Conservation (phyloP, 2,113 vertebrate genomes). For the Gallinago media region DNA sequence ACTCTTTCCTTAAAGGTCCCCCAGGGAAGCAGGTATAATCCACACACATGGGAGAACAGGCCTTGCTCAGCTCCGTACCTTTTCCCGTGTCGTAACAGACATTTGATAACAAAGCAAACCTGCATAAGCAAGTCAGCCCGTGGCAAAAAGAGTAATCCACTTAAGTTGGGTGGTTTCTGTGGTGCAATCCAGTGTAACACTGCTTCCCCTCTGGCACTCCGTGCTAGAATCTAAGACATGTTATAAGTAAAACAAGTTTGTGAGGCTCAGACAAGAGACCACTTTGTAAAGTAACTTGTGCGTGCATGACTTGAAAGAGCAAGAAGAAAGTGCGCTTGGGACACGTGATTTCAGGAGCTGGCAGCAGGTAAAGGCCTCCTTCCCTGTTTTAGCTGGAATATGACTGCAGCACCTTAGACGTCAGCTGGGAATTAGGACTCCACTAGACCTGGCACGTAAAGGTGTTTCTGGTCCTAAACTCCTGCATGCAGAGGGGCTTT, state of each 20-base stretch:
- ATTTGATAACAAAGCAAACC: constrained; percentile 58
- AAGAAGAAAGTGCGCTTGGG: constrained; percentile 33
- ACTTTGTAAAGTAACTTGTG: constrained; percentile 69
- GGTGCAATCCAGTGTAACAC: constrained; percentile 57
- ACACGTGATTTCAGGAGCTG: constrained; percentile 59
- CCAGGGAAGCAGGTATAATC: background rate
- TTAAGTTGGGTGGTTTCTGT: constrained; percentile 75
- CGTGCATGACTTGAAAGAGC: constrained; percentile 58
- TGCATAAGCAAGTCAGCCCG: constrained; percentile 66
- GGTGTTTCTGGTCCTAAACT: background rate
- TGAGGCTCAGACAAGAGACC: constrained; percentile 68
- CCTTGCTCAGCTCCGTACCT: background rate
- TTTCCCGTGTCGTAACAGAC: constrained; percentile 32
- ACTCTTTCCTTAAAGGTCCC: background rate
- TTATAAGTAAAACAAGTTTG: constrained; percentile 71
- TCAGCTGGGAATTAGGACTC: background rate
- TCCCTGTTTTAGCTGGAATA: background rate
- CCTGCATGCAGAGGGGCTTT: background rate
- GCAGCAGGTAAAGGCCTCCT: constrained; percentile 37
- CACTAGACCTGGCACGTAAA: background rate
- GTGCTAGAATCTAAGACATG: constrained; percentile 54
- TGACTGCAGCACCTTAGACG: background rate
- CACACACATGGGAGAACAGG: background rate
- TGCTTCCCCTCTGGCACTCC: constrained; percentile 71
- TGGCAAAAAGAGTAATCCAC: constrained; percentile 69